Evolutionary conservation across 1,140 invertebrate genomes (phyloP).

Genomic region (Tenebrio molitor): DNA sequence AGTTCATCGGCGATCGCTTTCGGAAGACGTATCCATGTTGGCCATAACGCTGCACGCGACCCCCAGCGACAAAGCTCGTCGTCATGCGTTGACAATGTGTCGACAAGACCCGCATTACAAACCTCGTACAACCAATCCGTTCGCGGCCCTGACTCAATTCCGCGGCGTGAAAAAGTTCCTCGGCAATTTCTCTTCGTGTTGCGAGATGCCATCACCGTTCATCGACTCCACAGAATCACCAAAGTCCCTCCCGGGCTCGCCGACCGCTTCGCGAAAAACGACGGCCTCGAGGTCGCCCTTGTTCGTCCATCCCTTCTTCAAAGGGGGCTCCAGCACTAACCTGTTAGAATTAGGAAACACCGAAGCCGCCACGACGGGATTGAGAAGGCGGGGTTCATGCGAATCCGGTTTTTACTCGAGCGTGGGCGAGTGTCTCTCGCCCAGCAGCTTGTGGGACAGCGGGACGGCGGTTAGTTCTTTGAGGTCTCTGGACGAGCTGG

Average conservation of each 20-base stretch:
- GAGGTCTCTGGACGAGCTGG: constrained; percentile 73
- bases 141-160: constrained; percentile 76
- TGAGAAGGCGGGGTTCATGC: constrained; percentile 83
- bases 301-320: constrained; percentile 70
- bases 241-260: constrained; percentile 69
- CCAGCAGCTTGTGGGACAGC: constrained; percentile 64
- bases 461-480: constrained; percentile 70
- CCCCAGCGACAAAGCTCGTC: constrained; percentile 82
- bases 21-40: constrained; percentile 74
- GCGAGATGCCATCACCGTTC: constrained; percentile 78
- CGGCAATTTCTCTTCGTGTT: constrained; percentile 82
- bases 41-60: constrained; percentile 69
- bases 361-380: constrained; percentile 57
- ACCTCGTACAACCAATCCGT: constrained; percentile 78
- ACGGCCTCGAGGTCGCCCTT: constrained; percentile 60
- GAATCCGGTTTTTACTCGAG: constrained; percentile 91
- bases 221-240: constrained; percentile 64
- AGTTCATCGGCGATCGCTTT: constrained; percentile 77
- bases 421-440: constrained; percentile 67
- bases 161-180: constrained; percentile 84
- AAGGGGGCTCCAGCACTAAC: constrained; percentile 66
- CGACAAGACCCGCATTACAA: constrained; percentile 84
- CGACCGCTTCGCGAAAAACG: constrained; percentile 65
- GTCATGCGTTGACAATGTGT: constrained; percentile 80
- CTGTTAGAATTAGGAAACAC: constrained; percentile 60